phyloP scores from a whole-genome alignment of 1,140 invertebrate genomes.

The Drosophila subobscura region DNA sequence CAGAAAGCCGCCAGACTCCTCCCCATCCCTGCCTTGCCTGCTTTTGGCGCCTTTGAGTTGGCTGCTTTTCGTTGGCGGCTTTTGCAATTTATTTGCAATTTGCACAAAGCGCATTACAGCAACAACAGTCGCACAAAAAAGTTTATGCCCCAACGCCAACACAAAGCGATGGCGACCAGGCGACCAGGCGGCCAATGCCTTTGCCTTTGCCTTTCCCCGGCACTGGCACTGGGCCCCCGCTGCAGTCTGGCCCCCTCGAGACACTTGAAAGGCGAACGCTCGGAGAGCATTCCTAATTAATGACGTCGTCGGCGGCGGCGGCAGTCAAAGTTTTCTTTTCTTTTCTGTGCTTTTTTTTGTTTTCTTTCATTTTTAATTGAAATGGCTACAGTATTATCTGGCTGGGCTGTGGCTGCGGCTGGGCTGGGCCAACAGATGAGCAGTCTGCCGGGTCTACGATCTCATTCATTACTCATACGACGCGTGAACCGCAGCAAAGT shows the following conservation, averaged over 20 bases:
- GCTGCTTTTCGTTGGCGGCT: constrained; percentile 54
- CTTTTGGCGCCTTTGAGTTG: constrained; percentile 39
- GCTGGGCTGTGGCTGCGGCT: constrained; percentile 16
- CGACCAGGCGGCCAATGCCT: constrained; percentile 56
- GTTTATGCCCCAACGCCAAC: constrained; percentile 77
- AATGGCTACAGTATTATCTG: constrained; percentile 53
- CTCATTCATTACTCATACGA: constrained; percentile 67
- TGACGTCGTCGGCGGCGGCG: constrained; percentile 59
- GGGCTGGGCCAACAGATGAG: constrained; percentile 32
- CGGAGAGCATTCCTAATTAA: constrained; percentile 77
- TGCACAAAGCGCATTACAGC: constrained; percentile 71
- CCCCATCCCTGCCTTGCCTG: not conserved
- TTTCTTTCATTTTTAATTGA: constrained; percentile 66
- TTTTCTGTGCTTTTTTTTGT: constrained; percentile 37
- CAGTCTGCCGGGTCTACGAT: constrained; percentile 42
- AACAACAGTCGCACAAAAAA: constrained; percentile 46
- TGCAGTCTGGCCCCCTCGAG: constrained; percentile 24
- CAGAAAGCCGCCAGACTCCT: not conserved
- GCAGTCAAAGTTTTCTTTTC: constrained; percentile 43
- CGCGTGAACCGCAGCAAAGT: constrained; percentile 51
- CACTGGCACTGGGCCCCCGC: not conserved
- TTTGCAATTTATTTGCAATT: constrained; percentile 79
- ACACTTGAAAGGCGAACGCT: constrained; percentile 71
- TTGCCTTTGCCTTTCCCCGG: not conserved
- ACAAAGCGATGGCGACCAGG: constrained; percentile 68